Evolutionary conservation across 2,113 vertebrate species (phyloP).

Genomic region (Pelecanus crispus): DNA sequence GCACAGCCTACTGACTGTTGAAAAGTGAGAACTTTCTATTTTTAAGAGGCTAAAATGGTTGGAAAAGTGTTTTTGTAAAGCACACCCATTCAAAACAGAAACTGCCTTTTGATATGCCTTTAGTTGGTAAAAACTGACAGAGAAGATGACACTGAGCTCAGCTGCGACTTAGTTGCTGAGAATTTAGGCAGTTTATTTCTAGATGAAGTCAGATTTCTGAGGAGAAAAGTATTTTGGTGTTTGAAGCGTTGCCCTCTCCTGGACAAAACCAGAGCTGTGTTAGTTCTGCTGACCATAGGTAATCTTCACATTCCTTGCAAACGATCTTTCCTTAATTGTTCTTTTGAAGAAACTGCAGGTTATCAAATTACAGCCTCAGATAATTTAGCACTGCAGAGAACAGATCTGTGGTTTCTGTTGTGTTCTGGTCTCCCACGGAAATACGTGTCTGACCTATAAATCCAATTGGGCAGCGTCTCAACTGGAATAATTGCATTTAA

Average conservation of each 20-base stretch:
- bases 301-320: not conserved
- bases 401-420: not conserved
- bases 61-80: not conserved
- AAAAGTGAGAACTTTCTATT: not conserved
- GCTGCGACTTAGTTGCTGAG: not conserved
- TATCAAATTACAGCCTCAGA: not conserved
- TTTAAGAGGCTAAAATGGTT: not conserved
- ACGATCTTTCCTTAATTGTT: not conserved
- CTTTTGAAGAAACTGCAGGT: not conserved
- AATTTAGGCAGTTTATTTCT: not conserved
- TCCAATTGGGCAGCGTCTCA: slow-evolving; percentile 14
- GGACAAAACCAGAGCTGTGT: not conserved
- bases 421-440: not conserved
- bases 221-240: not conserved
- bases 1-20: not conserved
- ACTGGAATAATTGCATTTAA: slow-evolving; percentile 8
- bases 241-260: slow-evolving; percentile 16
- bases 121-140: not conserved
- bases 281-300: not conserved
- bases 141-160: not conserved
- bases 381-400: not conserved
- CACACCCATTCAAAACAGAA: not conserved
- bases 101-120: not conserved
- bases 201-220: not conserved
- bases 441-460: not conserved